A percentile compares a stretch with the other conserved stretches of the same genome.
These are phyloP conservation scores for Bombyx huttoni DNA, from an alignment of 2,888 invertebrate genomes.

Conservation along the genomic window DNA sequence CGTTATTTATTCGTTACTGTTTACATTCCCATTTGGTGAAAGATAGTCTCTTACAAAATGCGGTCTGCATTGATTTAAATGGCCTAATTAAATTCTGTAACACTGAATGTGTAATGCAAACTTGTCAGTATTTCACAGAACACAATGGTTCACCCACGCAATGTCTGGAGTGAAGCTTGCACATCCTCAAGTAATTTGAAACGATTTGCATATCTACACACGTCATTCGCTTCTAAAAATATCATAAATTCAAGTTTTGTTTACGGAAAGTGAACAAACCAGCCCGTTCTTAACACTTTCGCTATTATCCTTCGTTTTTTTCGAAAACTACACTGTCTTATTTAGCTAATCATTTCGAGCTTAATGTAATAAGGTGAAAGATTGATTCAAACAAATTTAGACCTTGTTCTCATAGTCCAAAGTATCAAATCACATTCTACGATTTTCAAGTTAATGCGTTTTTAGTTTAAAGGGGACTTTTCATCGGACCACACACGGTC, in stretches of 20 bases:
- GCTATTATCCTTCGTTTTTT: slow-evolving; percentile 49
- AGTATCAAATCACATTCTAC: slow-evolving; percentile 20
- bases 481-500: slow-evolving; percentile 64
- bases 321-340: slow-evolving; percentile 48
- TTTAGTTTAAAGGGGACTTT: slow-evolving; percentile 15
- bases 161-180: slow-evolving; percentile 45
- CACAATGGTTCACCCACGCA: slow-evolving; percentile 65
- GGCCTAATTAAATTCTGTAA: slow-evolving; percentile 39
- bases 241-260: slow-evolving; percentile 37
- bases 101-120: slow-evolving; percentile 41
- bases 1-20: slow-evolving; percentile 12
- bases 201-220: slow-evolving; percentile 53
- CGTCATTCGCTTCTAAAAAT: slow-evolving; percentile 28
- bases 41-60: background rate
- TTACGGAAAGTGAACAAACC: slow-evolving; percentile 43
- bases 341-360: slow-evolving; percentile 33
- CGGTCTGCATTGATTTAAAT: slow-evolving; percentile 17
- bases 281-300: slow-evolving; percentile 58
- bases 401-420: slow-evolving; percentile 17
- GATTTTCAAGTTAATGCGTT: slow-evolving; percentile 15
- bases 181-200: slow-evolving; percentile 49
- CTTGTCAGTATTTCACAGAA: slow-evolving; percentile 41
- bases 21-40: background rate
- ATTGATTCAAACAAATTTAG: slow-evolving; percentile 11
- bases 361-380: slow-evolving; percentile 10